Percentiles rank a stretch among this genome's conserved stretches.
Evolutionary conservation across 1,140 invertebrate genomes (phyloP).

Genomic region (Nephila pilipes): DNA sequence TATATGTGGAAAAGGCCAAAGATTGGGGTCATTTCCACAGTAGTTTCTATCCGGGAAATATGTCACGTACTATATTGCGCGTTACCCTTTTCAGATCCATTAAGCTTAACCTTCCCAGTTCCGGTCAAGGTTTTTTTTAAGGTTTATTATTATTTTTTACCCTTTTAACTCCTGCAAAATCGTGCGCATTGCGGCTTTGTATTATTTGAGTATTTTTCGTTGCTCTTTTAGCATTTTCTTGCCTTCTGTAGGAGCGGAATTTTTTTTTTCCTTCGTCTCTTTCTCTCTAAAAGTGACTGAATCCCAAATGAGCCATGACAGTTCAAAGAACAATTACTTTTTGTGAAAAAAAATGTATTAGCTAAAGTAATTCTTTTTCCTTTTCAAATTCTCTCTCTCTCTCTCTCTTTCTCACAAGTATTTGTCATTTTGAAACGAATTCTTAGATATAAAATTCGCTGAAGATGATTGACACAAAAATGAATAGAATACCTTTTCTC

Average conservation of each 20-base stretch:
- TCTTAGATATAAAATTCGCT: neutral
- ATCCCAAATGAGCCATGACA: constrained; percentile 36
- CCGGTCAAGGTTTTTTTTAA: constrained; percentile 59
- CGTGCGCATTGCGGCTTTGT: constrained; percentile 64
- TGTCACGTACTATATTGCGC: constrained; percentile 70
- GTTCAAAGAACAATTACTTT: constrained; percentile 16
- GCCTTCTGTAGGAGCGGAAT: neutral
- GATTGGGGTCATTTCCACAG: constrained; percentile 64
- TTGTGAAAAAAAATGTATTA: neutral
- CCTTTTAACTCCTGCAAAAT: constrained; percentile 73
- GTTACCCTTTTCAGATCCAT: constrained; percentile 74
- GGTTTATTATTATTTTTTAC: neutral
- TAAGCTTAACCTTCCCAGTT: constrained; percentile 72
- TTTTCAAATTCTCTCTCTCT: neutral
- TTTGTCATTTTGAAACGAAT: constrained; percentile 3
- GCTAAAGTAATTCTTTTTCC: neutral
- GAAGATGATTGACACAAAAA: neutral
- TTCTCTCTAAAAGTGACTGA: constrained; percentile 12
- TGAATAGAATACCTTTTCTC: no score
- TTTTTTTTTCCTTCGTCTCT: neutral
- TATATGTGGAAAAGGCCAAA: constrained; percentile 40
- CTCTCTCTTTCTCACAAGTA: neutral
- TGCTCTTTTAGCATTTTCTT: neutral
- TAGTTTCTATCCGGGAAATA: constrained; percentile 62
- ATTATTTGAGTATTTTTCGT: constrained; percentile 28